Base-by-base conservation (phyloP, 2,113 vertebrate species). In the Barbus barbus region DNA sequence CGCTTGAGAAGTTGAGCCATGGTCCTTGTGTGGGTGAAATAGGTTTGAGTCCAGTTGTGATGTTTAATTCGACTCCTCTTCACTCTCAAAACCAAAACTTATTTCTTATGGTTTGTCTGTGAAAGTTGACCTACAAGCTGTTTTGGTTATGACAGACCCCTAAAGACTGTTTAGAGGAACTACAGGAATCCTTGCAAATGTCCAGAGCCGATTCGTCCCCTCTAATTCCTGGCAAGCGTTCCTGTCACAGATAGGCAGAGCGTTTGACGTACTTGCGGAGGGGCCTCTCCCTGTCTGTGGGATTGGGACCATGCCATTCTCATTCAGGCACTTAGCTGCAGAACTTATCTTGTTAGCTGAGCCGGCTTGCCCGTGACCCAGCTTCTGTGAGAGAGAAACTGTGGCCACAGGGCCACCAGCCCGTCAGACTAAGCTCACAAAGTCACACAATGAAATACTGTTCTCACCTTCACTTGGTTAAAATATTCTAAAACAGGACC, bases 281-380 rank as follows among this genome's bases (percentile, higher is more conserved):
- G 69, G 41, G 41, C 33, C 24, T 61, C 61, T 83, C 36, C 38
- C 56, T 71, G 85, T 71, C 58, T 71, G 60, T 14, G 63, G 73
- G 83, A 78, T 77, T 82, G 73, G 74, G 85, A 73, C 48, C 36
- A 76, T 71, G 48, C 78, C 86, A 82, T 51, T 60, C 69, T 73
- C 81, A 83, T 51, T 87, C 61, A 46, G 51, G 33, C 71, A 85
- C 60, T 86, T 77, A 88, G 82, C 38, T 48, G 51, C 41, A 60
- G 53, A 65, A 82, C 84, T 82, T 86, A 84, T 86, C 80, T 74
- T 56, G 83, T 83, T 83, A 83, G 71, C 75, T 60, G 65, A 69
- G 78, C 51, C 26, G 46, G 26, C 28, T 53, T 63, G 72, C 26
- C 41, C 22, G 41, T 76, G 38, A 69, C 36, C 60, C 44, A 67